A percentile compares a stretch with the other conserved stretches of the same genome.
Conservation (phyloP, 2,888 invertebrate genomes). For the Molanna angustata region DNA sequence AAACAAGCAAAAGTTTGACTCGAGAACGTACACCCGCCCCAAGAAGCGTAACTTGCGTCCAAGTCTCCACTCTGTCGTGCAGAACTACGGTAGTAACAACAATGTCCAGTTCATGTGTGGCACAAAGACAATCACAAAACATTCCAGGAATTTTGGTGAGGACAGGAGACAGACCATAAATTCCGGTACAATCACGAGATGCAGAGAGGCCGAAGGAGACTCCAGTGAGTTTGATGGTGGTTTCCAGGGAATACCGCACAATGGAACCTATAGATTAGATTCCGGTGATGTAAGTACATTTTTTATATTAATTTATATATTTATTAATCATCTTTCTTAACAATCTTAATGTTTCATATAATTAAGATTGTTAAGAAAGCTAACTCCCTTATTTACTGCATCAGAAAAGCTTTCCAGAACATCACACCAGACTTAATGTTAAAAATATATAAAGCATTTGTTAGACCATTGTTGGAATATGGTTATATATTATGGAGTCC, state of each 20-base stretch:
- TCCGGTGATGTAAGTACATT: conserved; percentile 23
- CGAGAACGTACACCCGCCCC: conserved; percentile 67
- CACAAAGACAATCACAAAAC: conserved; percentile 23
- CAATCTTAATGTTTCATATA: too few relatives aligned
- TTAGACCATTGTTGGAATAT: too few relatives aligned
- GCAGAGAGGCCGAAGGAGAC: neutral
- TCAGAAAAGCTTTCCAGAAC: too few relatives aligned
- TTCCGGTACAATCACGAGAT: conserved; percentile 1
- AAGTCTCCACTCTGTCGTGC: conserved; percentile 56
- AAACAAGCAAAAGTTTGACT: conserved; percentile 60
- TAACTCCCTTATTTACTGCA: too few relatives aligned
- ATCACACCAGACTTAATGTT: too few relatives aligned
- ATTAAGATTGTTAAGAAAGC: too few relatives aligned
- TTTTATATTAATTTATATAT: neutral
- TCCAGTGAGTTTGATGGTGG: neutral
- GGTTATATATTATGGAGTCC: too few relatives aligned
- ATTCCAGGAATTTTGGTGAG: conserved; percentile 3
- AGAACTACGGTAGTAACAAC: neutral
- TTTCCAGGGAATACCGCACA: conserved; percentile 1
- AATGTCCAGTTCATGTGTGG: conserved; percentile 17
- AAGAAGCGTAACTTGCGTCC: conserved; percentile 60
- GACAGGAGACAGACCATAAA: conserved; percentile 5
- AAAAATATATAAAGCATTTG: too few relatives aligned
- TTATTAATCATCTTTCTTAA: too few relatives aligned
- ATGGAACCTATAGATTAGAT: conserved; percentile 21